These are phyloP conservation scores for Pyrocoelia pectoralis DNA, from an alignment of 2,888 invertebrate species.

Conservation along the genomic window DNA sequence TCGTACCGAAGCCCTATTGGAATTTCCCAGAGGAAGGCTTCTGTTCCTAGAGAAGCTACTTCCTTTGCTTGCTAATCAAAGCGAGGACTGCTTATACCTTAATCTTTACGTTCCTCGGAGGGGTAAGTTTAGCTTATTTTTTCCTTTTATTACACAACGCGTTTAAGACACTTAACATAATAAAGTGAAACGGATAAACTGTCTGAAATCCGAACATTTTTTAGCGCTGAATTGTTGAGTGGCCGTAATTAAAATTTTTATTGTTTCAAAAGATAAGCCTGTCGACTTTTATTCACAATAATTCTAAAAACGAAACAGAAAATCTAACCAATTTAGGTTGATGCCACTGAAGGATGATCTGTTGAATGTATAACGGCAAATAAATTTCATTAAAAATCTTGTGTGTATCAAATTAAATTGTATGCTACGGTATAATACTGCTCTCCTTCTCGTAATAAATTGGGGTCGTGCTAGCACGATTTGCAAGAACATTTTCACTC, in stretches of 20 bases:
- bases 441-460: slow-evolving; percentile 3
- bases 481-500: neutral
- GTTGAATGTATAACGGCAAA: neutral
- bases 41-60: slow-evolving; percentile 84
- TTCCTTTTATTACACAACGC: neutral
- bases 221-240: too few species aligned
- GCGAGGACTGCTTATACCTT: slow-evolving; percentile 97
- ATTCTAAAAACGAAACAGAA: neutral
- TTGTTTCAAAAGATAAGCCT: too few species aligned
- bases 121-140: slow-evolving; percentile 63
- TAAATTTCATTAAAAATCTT: slow-evolving; percentile 3
- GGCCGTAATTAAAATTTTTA: too few species aligned
- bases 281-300: neutral
- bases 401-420: slow-evolving; percentile 1
- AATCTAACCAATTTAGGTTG: neutral
- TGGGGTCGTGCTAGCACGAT: neutral
- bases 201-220: neutral
- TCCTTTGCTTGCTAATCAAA: slow-evolving; percentile 88
- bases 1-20: slow-evolving; percentile 70
- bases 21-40: slow-evolving; percentile 84
- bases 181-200: neutral
- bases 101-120: slow-evolving; percentile 93
- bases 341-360: neutral
- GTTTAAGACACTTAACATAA: neutral
- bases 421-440: neutral